Conservation (phyloP, 2,113 vertebrate species). For the Centrocercus urophasianus region DNA sequence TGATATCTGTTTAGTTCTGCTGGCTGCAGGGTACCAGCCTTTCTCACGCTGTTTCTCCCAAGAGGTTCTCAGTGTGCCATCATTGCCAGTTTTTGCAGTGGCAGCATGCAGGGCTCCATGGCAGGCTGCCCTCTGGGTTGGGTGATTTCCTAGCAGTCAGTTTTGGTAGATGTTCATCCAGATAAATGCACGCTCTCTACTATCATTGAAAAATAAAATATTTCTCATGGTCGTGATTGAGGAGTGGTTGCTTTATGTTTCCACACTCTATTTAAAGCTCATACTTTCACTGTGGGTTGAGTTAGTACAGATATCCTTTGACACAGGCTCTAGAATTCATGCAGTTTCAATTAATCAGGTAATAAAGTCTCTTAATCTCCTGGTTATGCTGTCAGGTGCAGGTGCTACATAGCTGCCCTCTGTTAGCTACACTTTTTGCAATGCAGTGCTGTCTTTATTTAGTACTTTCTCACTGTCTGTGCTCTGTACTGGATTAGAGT, state of each 20-base stretch:
- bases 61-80: not conserved
- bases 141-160: not conserved
- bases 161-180: not conserved
- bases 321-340: not conserved
- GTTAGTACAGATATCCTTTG: not conserved
- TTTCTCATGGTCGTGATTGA: not conserved
- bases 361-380: not conserved
- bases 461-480: not conserved
- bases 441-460: not conserved
- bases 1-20: not conserved
- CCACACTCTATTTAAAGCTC: not conserved
- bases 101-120: not conserved
- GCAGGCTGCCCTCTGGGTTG: not conserved
- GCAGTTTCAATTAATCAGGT: not conserved
- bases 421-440: not conserved
- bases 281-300: not conserved
- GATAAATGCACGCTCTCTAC: not conserved
- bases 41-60: not conserved
- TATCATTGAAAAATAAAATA: not conserved
- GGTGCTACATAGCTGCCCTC: not conserved
- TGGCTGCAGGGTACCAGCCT: not conserved
- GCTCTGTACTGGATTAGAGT: not conserved
- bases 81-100: not conserved
- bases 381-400: not conserved
- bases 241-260: not conserved